Base-by-base conservation (phyloP, 2,888 invertebrate species). In the Drosophila histrio region DNA sequence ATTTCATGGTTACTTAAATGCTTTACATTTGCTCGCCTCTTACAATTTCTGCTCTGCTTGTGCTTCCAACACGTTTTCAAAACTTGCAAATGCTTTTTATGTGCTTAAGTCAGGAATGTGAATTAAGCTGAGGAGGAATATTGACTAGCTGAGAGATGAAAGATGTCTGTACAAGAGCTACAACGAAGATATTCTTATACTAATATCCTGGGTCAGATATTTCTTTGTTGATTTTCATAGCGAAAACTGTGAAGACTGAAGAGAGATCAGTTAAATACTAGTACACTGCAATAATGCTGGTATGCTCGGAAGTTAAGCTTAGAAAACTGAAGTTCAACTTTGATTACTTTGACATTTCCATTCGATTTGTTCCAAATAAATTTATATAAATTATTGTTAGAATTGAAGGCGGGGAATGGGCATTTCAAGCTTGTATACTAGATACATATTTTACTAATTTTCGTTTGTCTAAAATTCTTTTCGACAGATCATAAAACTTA, bases 1-100 rank as follows among this genome's bases (percentile, higher is more conserved):
- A 81, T 76, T 85, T 81, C 66, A 85, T 78, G 82, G 79, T 81
- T 85, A 69, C 79, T 79, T 81, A 72, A 75, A 71, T 63, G 67
- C 53, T 77, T 68, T 47, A 65, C 71, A 72, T 63, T 46, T 36
- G 39, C 54, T 46, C 28, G 41, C 32, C 59, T 53, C 32, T 41
- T 19, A 21, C n/a, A 28, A 36, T 43, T 28, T n/a, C 38, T 44
- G 17, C 43, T 43, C 22, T 43, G 26, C 28, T 32, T 17, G 32
- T 30, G 50, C 22, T 15, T 28, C 6, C 28, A 54, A 39, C 36
- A 26, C 38, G 41, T 52, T 63, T 53, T 54, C n/a, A 54, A 59
- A 71, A 56, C 54, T 59, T 62, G 30, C 21, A 53, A 54, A 59
- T 60, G 61, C 36, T 44, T 43, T 59, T 46, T 41, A 38, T 54